A percentile compares a stretch with the other conserved stretches of the same genome.
Conservation (phyloP, 2,797 vertebrate genomes). For the Liparis tanakae region DNA sequence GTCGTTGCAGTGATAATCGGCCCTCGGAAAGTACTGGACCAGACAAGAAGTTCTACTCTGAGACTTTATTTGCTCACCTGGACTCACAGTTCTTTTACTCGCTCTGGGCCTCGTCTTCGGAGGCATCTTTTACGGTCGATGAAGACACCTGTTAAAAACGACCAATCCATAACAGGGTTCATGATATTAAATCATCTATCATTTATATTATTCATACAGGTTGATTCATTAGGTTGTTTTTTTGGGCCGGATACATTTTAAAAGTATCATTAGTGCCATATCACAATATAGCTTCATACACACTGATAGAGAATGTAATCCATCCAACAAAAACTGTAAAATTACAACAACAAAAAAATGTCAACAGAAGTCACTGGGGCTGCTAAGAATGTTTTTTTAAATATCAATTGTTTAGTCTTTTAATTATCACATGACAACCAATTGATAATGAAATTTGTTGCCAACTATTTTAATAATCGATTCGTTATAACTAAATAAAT, state of each 20-base stretch:
- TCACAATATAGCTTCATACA: neutral
- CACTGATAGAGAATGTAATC: neutral
- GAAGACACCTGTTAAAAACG: constrained; percentile 11
- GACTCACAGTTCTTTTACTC: constrained; percentile 36
- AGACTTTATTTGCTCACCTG: constrained; percentile 37
- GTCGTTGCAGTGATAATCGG: neutral
- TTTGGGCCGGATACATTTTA: neutral
- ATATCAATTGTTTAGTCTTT: neutral
- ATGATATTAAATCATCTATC: neutral
- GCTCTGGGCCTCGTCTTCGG: constrained; percentile 75
- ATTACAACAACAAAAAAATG: neutral
- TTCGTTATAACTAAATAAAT: too few relatives aligned
- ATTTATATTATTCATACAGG: neutral
- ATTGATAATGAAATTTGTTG: too few relatives aligned
- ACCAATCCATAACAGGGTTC: neutral
- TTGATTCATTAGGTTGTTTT: neutral
- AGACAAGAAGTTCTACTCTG: neutral
- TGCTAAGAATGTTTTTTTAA: neutral
- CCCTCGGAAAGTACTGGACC: neutral
- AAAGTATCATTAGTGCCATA: neutral
- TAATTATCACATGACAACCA: too few relatives aligned
- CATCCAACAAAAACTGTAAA: neutral
- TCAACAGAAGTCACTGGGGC: neutral
- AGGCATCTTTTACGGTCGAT: constrained; percentile 71
- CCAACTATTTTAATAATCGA: too few relatives aligned